Conservation (phyloP, 2,113 vertebrate genomes). For the Microcebus ravelobensis region DNA sequence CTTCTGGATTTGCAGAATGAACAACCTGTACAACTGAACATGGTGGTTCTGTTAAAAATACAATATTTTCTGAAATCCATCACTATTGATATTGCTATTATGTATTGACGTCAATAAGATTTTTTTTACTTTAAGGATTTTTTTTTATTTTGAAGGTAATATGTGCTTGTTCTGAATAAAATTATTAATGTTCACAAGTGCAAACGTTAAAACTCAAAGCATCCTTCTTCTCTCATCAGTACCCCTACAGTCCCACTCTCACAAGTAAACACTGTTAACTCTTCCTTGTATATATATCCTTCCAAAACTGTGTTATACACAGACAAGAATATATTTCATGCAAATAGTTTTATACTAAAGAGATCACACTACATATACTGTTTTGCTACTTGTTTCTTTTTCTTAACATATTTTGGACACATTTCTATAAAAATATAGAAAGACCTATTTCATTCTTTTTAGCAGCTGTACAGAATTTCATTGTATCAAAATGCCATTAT, state of each 20-base stretch:
- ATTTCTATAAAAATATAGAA: conserved; percentile 14
- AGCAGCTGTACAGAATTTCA: background rate
- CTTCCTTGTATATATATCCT: background rate
- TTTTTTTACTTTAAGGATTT: background rate
- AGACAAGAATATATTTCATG: background rate
- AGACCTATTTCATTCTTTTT: conserved; percentile 11
- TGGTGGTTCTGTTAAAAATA: background rate
- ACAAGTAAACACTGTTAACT: background rate
- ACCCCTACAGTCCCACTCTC: background rate
- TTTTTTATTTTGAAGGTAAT: background rate
- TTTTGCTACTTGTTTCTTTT: background rate
- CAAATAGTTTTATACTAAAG: background rate
- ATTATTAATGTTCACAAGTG: background rate
- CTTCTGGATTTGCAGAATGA: background rate
- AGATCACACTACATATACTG: background rate
- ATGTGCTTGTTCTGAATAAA: background rate
- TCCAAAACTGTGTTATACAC: background rate
- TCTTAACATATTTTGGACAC: conserved; percentile 12
- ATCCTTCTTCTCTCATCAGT: background rate
- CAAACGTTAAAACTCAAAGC: background rate
- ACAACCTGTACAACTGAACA: background rate
- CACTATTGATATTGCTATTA: background rate
- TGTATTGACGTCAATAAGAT: background rate
- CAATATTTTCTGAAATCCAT: conserved; percentile 21
- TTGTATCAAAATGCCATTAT: background rate